Evolutionary conservation across 2,113 vertebrate genomes (phyloP).

Genomic region (Eretmodus cyanostictus): DNA sequence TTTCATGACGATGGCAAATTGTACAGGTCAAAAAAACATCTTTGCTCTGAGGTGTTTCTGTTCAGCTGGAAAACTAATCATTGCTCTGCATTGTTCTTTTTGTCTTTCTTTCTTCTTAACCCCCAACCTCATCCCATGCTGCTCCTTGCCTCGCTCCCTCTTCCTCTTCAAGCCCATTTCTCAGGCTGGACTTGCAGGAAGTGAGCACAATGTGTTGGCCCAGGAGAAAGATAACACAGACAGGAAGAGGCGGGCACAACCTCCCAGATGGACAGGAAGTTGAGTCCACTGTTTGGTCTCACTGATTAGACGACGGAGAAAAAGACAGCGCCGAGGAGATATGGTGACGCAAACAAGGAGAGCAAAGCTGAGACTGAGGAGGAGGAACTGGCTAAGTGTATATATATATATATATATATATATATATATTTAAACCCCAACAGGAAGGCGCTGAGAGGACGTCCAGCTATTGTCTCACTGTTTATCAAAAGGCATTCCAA

Average conservation of each 20-base stretch:
- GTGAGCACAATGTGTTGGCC: constrained; percentile 57
- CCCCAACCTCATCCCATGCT: background rate
- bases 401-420: background rate
- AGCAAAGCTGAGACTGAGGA: background rate
- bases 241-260: constrained; percentile 54
- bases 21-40: background rate
- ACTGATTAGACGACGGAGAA: constrained; percentile 32
- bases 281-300: constrained; percentile 35
- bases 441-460: constrained; percentile 40
- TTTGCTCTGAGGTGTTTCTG: background rate
- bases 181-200: constrained; percentile 46
- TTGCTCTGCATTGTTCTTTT: constrained; percentile 7
- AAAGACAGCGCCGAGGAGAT: background rate
- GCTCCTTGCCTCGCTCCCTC: background rate
- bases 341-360: background rate
- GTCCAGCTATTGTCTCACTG: constrained; percentile 69
- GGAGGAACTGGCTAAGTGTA: constrained; percentile 1
- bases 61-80: constrained; percentile 22
- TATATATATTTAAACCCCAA: background rate
- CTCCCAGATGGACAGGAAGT: constrained; percentile 55
- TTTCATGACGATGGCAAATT: background rate
- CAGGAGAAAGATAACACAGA: constrained; percentile 41
- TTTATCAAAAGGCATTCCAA: constrained; percentile 35
- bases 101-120: background rate
- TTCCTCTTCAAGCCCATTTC: constrained; percentile 29